A percentile compares a stretch with the other conserved stretches of the same genome.
These are phyloP conservation scores for Aegithalos caudatus DNA, from an alignment of 2,113 vertebrate genomes.

Conservation along the genomic window DNA sequence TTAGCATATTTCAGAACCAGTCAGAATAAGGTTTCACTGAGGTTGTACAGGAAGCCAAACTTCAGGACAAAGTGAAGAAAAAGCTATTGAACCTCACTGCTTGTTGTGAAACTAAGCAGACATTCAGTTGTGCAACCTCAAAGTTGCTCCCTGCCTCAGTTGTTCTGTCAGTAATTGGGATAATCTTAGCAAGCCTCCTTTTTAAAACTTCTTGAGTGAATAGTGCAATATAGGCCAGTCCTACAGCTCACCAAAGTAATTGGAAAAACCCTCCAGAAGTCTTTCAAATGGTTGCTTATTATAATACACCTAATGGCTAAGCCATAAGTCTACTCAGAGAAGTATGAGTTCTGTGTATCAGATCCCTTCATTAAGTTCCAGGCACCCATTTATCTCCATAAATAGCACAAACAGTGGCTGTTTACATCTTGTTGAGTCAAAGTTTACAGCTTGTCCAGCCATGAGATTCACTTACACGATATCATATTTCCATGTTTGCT, in stretches of 20 bases:
- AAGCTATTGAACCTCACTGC: not conserved
- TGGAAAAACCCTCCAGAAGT: not conserved
- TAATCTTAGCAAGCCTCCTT: not conserved
- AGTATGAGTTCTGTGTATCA: not conserved
- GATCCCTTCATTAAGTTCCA: not conserved
- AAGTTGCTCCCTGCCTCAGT: not conserved
- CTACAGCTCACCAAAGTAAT: not conserved
- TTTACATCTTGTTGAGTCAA: conserved; percentile 27
- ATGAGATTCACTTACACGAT: not conserved
- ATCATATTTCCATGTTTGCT: not conserved
- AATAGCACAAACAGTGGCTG: not conserved
- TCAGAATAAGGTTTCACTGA: not conserved
- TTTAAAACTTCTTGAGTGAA: not conserved
- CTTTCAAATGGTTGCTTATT: not conserved
- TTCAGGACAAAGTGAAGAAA: not conserved
- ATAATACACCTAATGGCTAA: not conserved
- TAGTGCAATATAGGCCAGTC: not conserved
- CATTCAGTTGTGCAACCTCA: not conserved
- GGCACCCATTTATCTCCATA: not conserved
- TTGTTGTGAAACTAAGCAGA: not conserved
- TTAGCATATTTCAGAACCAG: not conserved
- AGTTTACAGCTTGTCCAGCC: not conserved
- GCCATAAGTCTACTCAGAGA: not conserved
- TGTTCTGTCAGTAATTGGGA: not conserved
- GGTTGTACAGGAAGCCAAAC: not conserved